phyloP scores from a whole-genome alignment of 2,113 vertebrate species.

The Pluvialis apricaria region DNA sequence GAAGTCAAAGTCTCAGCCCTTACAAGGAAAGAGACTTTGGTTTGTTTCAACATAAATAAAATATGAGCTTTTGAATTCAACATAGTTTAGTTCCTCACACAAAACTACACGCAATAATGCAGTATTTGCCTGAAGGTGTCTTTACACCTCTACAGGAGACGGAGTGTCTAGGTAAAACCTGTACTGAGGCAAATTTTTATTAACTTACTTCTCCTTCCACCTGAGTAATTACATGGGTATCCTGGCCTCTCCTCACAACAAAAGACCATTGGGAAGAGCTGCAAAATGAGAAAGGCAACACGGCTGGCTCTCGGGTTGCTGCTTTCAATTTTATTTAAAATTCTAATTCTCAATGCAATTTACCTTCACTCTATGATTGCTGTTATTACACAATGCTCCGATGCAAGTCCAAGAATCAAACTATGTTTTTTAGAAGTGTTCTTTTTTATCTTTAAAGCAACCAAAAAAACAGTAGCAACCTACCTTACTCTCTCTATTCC shows the following conservation, averaged over 20 bases:
- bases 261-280: neutral
- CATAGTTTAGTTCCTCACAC: neutral
- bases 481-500: neutral
- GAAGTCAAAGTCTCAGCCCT: neutral
- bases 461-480: neutral
- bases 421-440: neutral
- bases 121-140: neutral
- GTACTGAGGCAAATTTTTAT: neutral
- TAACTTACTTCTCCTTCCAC: neutral
- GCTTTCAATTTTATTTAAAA: neutral
- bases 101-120: neutral
- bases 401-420: accelerated
- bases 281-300: neutral
- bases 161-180: neutral
- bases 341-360: neutral
- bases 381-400: accelerated
- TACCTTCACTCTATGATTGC: neutral
- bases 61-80: neutral
- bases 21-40: neutral
- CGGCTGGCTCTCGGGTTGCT: neutral
- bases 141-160: neutral
- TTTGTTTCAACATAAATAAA: neutral
- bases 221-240: neutral
- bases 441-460: neutral
- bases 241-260: neutral